Evolutionary conservation across 2,888 invertebrate species (phyloP).

Genomic region (Lasioglossum figueresi): DNA sequence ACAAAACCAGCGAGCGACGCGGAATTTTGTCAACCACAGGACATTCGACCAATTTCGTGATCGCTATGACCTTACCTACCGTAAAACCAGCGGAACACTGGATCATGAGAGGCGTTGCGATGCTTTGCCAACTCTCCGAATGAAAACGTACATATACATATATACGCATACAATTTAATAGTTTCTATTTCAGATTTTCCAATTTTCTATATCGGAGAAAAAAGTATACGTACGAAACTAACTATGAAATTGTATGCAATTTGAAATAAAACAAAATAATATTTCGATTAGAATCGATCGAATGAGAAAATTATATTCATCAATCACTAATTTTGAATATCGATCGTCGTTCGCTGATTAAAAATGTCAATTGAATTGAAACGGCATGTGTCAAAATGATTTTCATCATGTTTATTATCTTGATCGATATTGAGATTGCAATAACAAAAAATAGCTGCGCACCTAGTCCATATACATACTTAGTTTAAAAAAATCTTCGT

Average conservation of each 20-base stretch:
- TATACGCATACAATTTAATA: not conserved
- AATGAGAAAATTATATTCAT: not conserved
- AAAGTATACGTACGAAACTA: not conserved
- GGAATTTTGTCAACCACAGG: conserved; percentile 92
- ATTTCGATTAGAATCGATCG: not conserved
- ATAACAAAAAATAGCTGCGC: not conserved
- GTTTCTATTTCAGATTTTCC: not conserved
- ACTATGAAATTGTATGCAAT: not conserved
- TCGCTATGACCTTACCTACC: conserved; percentile 89
- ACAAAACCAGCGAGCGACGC: conserved; percentile 91
- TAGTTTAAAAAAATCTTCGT: no score
- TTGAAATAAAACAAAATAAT: not conserved
- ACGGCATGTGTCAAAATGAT: not conserved
- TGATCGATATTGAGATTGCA: not conserved
- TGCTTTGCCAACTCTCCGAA: conserved; percentile 89
- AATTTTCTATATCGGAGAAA: not conserved
- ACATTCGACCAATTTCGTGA: conserved; percentile 93
- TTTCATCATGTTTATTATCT: not conserved
- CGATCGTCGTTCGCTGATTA: not conserved
- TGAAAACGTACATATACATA: conserved; percentile 36
- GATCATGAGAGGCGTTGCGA: conserved; percentile 91
- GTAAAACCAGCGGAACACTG: conserved; percentile 89
- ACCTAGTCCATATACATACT: no score
- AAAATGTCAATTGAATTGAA: not conserved
- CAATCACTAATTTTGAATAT: not conserved